Conservation (phyloP, 2,888 invertebrate species). For the Cantharis flavilabris region DNA sequence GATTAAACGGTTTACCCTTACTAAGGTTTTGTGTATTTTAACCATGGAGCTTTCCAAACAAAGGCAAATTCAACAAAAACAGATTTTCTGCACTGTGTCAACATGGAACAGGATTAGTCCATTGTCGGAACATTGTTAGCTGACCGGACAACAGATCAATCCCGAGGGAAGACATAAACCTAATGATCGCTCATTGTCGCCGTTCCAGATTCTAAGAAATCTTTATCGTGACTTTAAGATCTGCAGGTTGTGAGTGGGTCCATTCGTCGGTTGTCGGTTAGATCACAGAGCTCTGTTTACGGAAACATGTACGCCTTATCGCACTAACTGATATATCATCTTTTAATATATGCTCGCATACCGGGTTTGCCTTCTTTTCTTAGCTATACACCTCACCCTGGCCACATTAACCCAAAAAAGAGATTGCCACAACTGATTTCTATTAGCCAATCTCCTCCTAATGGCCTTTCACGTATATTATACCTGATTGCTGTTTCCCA, state of each 20-base stretch:
- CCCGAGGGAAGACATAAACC: conserved; percentile 35
- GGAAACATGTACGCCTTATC: conserved; percentile 28
- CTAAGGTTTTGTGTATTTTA: conserved; percentile 13
- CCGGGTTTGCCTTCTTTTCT: conserved; percentile 1
- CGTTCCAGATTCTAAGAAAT: conserved; percentile 30
- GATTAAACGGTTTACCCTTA: conserved; percentile 9
- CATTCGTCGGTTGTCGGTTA: conserved; percentile 30
- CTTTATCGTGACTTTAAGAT: conserved; percentile 31
- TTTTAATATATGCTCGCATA: conserved; percentile 26
- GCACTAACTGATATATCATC: conserved; percentile 26
- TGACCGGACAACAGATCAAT: conserved; percentile 44
- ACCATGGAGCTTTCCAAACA: conserved; percentile 19
- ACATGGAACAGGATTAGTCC: conserved; percentile 21
- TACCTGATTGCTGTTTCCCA: neutral
- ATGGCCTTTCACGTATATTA: neutral
- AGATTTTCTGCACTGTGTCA: conserved; percentile 24
- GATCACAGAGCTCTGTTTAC: conserved; percentile 25
- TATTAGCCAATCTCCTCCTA: neutral
- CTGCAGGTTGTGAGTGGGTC: conserved; percentile 37
- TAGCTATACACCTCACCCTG: neutral
- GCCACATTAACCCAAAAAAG: neutral
- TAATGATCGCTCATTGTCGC: conserved; percentile 43
- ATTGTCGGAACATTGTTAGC: conserved; percentile 11
- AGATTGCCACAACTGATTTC: conserved; percentile 1
- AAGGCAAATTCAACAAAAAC: conserved; percentile 19